Evolutionary conservation across 2,888 invertebrate species (phyloP), one percentile per base, ranked within the genome.

Genomic region (Standfussiana lucernea): DNA sequence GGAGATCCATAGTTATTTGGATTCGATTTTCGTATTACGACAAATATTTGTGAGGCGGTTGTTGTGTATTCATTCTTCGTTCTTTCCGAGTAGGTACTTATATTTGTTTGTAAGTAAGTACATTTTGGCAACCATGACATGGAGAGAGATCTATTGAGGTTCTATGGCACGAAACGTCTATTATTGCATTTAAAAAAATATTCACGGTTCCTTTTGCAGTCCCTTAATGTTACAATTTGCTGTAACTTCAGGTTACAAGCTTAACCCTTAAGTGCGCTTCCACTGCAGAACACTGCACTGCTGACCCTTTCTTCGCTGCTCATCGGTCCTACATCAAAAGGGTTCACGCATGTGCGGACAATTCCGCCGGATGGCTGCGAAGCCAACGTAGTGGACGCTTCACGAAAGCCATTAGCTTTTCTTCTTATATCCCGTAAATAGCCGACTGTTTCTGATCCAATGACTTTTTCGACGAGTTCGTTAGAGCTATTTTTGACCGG

Each of bases 261-360:
- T 24, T 62, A 66, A 40, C 47, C 72, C 32, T 40, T 32, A 71
- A 82, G 73, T 76, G 73, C 74, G 53, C 37, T 79, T 59, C 50
- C 11, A 59, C 72, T 80, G 79, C 77, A 83, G 42, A 72, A 73
- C 70, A 65, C 53, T 83, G 81, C 86, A 82, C 72, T 79, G 77
- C 65, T 75, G 40, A 79, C 79, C 79, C 78, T 70, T 74, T 69
- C 73, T 72, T 65, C 69, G 40, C 45, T 76, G 59, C 72, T 79
- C 81, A 80, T 80, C 82, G 74, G 66, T 75, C 73, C 76, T 69
- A 93, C 91, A 90, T 94, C 93, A 94, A 94, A 93, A 91, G 82
- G 78, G 75, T 92, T 93, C 88, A 94, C 95, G 93, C 95, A 94
- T 93, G 93, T 93, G 93, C 91, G 89, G 86, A 84, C 91, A 92